These are phyloP conservation scores for Lepisosteus oculatus DNA, from an alignment of 2,113 vertebrate species.

Conservation along the genomic window DNA sequence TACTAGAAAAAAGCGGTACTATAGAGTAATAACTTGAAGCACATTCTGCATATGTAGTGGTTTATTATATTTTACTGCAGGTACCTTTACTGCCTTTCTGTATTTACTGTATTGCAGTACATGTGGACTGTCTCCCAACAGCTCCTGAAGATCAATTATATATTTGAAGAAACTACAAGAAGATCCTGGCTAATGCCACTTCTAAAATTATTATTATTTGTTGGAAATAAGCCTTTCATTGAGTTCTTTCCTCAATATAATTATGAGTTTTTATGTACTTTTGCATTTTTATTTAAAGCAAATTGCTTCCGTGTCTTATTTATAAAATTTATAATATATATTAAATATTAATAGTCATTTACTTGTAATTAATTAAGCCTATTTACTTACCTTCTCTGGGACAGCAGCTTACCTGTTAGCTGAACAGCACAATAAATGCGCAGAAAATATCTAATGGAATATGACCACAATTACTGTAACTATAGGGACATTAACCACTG, in stretches of 20 bases:
- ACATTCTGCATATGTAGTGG: background rate
- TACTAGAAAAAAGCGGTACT: background rate
- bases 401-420: conserved; percentile 26
- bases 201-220: conserved; percentile 1
- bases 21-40: background rate
- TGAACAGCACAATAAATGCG: conserved; percentile 24
- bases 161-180: too few relatives aligned
- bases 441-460: conserved; percentile 40
- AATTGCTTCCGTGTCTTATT: too few relatives aligned
- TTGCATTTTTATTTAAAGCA: too few relatives aligned
- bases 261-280: too few relatives aligned
- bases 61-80: background rate
- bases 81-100: background rate
- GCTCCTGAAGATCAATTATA: too few relatives aligned
- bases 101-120: background rate
- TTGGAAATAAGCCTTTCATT: background rate
- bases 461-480: conserved; percentile 46
- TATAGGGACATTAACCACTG: conserved; percentile 54
- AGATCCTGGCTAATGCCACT: background rate
- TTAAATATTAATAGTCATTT: conserved; percentile 24
- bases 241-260: too few relatives aligned
- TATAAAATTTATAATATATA: too few relatives aligned
- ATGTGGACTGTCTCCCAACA: background rate
- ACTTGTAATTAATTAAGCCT: conserved; percentile 54
- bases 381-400: conserved; percentile 41